Base-by-base conservation (phyloP, 1,140 invertebrate species). In the Batillaria attramentaria region DNA sequence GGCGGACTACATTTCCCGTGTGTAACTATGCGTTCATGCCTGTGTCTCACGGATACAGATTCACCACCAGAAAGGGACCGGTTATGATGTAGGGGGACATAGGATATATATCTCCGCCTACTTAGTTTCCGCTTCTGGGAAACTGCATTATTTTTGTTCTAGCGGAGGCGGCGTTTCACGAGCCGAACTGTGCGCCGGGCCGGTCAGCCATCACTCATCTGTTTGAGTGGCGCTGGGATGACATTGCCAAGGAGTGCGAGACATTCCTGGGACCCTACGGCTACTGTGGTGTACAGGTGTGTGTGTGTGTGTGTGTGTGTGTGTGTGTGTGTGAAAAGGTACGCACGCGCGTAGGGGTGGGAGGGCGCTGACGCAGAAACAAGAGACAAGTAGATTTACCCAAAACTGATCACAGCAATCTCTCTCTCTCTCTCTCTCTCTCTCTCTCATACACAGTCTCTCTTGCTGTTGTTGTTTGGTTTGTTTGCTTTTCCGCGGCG, bases 211-310 rank as follows among this genome's bases (percentile, higher is more conserved):
- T 81, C n/a, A 57, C 54, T 24, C 79, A 81, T 35, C 74, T 81
- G 66, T 77, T 81, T 73, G 84, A 85, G 57, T 84, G 84, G 83
- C 82, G 79, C 76, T 85, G 84, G 84, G 72, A 74, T 10, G 84
- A 85, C 86, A 95, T 97, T 82, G 95, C 95, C 0, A 91, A 91
- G 35, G 96, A 97, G 89, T 97, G 96, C 86, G 95, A 96, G 90
- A 91, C 92, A 70, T 96, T 95, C 88, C 90, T 97, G 13, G 94
- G 92, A 4, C 94, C 95, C 0, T 93, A 93, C 75, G 95, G 95
- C n/a, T 83, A 70, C 73, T 83, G 82, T 65, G 82, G 80, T 39
- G 82, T 83, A n/a, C 82, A 81, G 72, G 84, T 82, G 16, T 62
- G 66, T 28, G 62, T 2, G 62, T 35, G 62, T 4, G 10, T 10